Conservation (phyloP, 2,888 invertebrate species). For the Microctonus brassicae region DNA sequence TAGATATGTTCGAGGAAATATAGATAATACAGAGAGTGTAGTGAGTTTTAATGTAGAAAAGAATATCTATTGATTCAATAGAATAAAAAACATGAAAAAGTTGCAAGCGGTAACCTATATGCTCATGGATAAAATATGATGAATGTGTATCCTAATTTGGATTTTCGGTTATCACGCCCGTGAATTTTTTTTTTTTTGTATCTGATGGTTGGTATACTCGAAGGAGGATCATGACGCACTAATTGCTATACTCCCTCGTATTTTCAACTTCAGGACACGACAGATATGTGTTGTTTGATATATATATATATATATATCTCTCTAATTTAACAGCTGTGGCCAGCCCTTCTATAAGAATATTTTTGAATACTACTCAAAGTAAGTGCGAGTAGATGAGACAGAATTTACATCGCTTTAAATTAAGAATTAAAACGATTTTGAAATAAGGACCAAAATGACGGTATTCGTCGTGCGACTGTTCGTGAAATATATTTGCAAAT, state of each 20-base stretch:
- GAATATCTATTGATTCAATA: neutral
- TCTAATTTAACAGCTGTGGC: neutral
- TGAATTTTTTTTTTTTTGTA: neutral
- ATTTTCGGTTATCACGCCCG: neutral
- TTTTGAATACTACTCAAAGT: neutral
- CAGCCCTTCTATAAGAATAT: neutral
- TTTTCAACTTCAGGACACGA: neutral
- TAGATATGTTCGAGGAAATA: neutral
- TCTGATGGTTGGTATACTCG: neutral
- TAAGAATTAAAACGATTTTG: neutral
- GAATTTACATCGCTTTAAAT: neutral
- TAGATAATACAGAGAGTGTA: neutral
- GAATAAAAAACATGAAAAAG: neutral
- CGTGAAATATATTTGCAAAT: conserved; percentile 30
- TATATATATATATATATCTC: too few species aligned
- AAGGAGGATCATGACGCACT: neutral
- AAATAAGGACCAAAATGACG: conserved; percentile 29
- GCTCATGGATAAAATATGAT: neutral
- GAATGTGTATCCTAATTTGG: neutral
- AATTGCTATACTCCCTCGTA: neutral
- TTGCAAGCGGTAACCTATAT: neutral
- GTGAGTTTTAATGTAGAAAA: neutral
- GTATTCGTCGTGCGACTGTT: conserved; percentile 21
- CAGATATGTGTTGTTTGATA: neutral
- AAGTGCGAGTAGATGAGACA: neutral